These are phyloP conservation scores for Trematomus bernacchii DNA, from an alignment of 2,797 vertebrate species.

Conservation along the genomic window DNA sequence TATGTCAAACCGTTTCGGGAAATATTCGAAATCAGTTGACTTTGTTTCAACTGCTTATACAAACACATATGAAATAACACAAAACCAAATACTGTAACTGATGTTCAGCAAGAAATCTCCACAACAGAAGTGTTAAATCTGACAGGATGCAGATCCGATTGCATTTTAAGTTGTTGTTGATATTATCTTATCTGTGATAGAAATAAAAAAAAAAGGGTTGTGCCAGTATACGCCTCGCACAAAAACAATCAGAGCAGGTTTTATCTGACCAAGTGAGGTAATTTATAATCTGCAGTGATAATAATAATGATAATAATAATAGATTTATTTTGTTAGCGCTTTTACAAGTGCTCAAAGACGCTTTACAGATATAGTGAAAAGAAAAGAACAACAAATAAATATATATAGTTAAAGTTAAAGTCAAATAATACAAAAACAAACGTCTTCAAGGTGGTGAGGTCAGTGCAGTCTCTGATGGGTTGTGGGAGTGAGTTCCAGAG, in stretches of 20 bases:
- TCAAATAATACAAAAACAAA: too few species aligned
- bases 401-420: too few species aligned
- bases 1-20: not conserved
- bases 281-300: conserved; percentile 40
- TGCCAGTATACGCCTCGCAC: conserved; percentile 29
- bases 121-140: not conserved
- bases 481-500: too few species aligned
- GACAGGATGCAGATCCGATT: not conserved
- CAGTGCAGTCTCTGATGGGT: too few species aligned
- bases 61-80: not conserved
- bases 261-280: conserved; percentile 47
- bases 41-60: not conserved
- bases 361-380: too few species aligned
- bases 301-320: too few species aligned
- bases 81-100: not conserved
- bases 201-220: not conserved
- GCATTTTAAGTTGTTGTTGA: not conserved
- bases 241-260: conserved; percentile 17
- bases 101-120: too few species aligned
- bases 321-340: too few species aligned
- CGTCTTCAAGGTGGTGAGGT: too few species aligned
- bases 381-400: too few species aligned
- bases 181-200: conserved; percentile 39
- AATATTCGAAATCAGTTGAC: not conserved
- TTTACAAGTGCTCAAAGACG: too few species aligned